These are phyloP conservation scores for Drosophila littoralis DNA, from an alignment of 1,140 invertebrate genomes.

Conservation along the genomic window DNA sequence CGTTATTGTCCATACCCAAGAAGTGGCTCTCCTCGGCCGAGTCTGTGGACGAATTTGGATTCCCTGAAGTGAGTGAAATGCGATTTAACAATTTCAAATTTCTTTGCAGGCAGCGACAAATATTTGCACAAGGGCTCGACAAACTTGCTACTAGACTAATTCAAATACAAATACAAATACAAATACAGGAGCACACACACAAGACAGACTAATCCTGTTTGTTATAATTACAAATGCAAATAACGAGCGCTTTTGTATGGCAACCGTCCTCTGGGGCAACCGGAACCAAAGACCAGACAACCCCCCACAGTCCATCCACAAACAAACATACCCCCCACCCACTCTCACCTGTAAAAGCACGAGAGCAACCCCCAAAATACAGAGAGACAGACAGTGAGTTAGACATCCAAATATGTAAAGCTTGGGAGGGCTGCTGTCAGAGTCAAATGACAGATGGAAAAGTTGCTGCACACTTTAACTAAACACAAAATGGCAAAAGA, in stretches of 20 bases:
- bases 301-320: slow-evolving; percentile 31
- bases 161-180: slow-evolving; percentile 56
- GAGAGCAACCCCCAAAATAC: slow-evolving; percentile 62
- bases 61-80: slow-evolving; percentile 84
- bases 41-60: slow-evolving; percentile 85
- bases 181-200: slow-evolving; percentile 23
- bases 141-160: slow-evolving; percentile 71
- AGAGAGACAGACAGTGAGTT: slow-evolving; percentile 18
- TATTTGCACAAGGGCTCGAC: slow-evolving; percentile 58
- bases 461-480: slow-evolving; percentile 20
- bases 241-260: slow-evolving; percentile 75
- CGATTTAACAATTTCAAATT: slow-evolving; percentile 70
- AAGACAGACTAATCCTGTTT: slow-evolving; percentile 81
- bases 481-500: not conserved
- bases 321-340: slow-evolving; percentile 51
- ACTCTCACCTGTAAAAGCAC: slow-evolving; percentile 66
- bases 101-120: slow-evolving; percentile 51
- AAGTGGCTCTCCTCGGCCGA: slow-evolving; percentile 88
- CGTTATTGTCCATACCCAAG: slow-evolving; percentile 88
- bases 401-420: slow-evolving; percentile 59
- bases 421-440: slow-evolving; percentile 33
- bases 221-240: slow-evolving; percentile 84
- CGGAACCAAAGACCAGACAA: slow-evolving; percentile 24
- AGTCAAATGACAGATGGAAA: slow-evolving; percentile 44
- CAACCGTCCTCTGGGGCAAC: slow-evolving; percentile 42